These are phyloP conservation scores for Enoplosus armatus DNA, from an alignment of 2,797 vertebrate species.

Conservation along the genomic window DNA sequence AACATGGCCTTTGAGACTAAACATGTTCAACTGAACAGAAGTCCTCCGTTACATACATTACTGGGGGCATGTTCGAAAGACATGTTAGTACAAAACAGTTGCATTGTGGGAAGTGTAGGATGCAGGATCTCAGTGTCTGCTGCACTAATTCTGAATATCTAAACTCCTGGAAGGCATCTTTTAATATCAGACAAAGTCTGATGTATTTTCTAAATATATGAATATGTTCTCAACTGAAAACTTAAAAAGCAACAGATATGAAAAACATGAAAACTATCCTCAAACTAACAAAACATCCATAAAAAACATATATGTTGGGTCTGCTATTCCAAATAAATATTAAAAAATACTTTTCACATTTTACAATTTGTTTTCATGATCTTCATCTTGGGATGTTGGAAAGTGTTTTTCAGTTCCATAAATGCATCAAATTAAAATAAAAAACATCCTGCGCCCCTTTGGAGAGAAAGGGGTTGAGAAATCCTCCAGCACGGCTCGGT, in stretches of 20 bases:
- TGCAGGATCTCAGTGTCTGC: neutral
- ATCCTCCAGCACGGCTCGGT: neutral
- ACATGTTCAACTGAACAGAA: too few species aligned
- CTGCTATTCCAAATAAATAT: too few species aligned
- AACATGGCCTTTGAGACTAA: too few species aligned
- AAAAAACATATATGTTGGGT: too few species aligned
- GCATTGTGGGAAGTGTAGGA: conserved; percentile 10
- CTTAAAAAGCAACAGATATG: neutral
- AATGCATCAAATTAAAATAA: neutral
- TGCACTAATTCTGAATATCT: too few species aligned
- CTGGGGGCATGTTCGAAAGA: neutral
- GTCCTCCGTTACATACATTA: too few species aligned
- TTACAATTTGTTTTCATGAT: too few species aligned
- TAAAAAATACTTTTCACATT: too few species aligned
- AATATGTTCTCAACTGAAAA: neutral
- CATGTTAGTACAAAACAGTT: neutral
- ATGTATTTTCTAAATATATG: neutral
- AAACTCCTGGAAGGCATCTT: neutral
- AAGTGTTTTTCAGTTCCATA: neutral
- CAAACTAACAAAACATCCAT: neutral
- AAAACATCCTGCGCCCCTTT: too few species aligned
- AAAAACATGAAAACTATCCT: neutral
- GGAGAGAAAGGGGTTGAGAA: too few species aligned
- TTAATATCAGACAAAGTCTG: neutral
- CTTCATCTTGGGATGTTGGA: neutral